A percentile compares a stretch with the other conserved stretches of the same genome.
Conservation (phyloP, 2,113 vertebrate species). For the Lontra canadensis region DNA sequence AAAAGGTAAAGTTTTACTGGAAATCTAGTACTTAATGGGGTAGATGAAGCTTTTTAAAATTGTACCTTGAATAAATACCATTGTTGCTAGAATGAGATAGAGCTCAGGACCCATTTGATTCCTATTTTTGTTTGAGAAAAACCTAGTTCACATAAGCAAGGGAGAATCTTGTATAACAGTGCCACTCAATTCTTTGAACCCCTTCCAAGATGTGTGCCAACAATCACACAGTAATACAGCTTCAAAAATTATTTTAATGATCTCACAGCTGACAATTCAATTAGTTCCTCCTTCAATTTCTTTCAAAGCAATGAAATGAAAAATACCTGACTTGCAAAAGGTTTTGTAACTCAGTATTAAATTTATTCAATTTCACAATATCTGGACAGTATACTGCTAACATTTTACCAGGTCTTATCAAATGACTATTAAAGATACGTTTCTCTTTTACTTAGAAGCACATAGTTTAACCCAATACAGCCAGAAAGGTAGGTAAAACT, state of each 20-base stretch:
- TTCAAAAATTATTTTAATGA: constrained; percentile 70
- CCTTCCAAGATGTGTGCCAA: constrained; percentile 48
- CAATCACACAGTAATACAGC: constrained; percentile 49
- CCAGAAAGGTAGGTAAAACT: neutral
- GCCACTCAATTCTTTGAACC: constrained; percentile 45
- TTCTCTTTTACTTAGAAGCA: neutral
- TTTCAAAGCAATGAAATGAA: constrained; percentile 61
- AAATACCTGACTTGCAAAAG: constrained; percentile 51
- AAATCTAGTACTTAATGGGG: constrained; percentile 27
- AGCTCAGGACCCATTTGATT: constrained; percentile 15
- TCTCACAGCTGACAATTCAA: constrained; percentile 62
- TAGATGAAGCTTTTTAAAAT: neutral
- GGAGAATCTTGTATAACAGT: constrained; percentile 26
- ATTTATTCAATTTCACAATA: neutral
- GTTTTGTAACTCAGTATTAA: constrained; percentile 30
- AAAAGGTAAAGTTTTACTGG: constrained; percentile 27
- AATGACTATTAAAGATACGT: neutral
- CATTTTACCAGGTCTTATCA: neutral
- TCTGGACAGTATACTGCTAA: neutral
- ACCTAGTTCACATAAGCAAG: constrained; percentile 17
- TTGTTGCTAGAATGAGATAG: neutral
- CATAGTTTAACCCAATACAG: neutral
- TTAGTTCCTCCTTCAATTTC: constrained; percentile 65
- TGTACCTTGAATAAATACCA: constrained; percentile 23
- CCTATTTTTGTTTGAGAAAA: constrained; percentile 44